These are phyloP conservation scores for Aproaerema taeniolella DNA, from an alignment of 2,888 invertebrate species.

Conservation along the genomic window DNA sequence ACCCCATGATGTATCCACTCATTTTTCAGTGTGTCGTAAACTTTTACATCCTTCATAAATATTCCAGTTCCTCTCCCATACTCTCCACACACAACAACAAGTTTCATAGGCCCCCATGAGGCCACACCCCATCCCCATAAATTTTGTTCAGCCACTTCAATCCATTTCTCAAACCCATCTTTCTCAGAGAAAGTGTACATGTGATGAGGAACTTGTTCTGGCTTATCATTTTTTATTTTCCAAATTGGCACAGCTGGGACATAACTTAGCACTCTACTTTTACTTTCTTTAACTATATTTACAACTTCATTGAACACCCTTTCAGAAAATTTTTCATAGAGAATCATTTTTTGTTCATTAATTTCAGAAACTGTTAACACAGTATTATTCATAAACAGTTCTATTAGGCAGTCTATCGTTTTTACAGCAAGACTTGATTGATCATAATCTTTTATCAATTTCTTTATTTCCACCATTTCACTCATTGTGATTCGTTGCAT, in stretches of 20 bases:
- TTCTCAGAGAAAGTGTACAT: conserved; percentile 42
- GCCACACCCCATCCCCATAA: conserved; percentile 66
- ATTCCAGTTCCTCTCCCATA: conserved; percentile 51
- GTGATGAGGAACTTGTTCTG: conserved; percentile 36
- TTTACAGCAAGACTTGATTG: conserved; percentile 42
- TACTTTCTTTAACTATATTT: conserved; percentile 39
- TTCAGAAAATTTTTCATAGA: conserved; percentile 43
- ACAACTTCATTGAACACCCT: conserved; percentile 48
- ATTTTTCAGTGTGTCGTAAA: conserved; percentile 49
- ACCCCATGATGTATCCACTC: conserved; percentile 56
- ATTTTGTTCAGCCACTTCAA: conserved; percentile 51
- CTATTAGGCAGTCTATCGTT: conserved; percentile 43
- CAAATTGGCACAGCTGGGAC: conserved; percentile 46
- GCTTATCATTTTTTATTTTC: conserved; percentile 32
- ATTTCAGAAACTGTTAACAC: conserved; percentile 27
- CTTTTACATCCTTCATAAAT: conserved; percentile 52
- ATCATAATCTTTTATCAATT: conserved; percentile 29
- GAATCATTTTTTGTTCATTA: conserved; percentile 23
- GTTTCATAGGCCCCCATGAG: conserved; percentile 48
- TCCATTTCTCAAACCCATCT: conserved; percentile 45
- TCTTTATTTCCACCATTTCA: conserved; percentile 40
- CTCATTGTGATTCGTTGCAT: conserved; percentile 32
- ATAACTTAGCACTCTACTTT: conserved; percentile 32
- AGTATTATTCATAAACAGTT: conserved; percentile 26
- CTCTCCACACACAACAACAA: conserved; percentile 59